These are phyloP conservation scores for Spisula subtruncata DNA, from an alignment of 2,888 invertebrate genomes.

Conservation along the genomic window DNA sequence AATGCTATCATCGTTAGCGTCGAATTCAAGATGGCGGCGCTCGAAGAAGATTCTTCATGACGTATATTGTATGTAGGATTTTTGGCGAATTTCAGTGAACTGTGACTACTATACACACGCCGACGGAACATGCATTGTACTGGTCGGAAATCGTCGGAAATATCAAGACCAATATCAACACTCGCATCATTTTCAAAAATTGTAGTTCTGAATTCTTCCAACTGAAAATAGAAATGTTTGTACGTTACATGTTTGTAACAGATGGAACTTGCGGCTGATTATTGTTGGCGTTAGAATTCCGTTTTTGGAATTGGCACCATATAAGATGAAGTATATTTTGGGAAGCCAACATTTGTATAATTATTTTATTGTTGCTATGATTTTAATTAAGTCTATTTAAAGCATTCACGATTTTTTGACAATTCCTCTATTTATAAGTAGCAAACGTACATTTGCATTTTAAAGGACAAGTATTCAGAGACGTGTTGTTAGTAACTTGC, in stretches of 20 bases:
- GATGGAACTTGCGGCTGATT: too few relatives aligned
- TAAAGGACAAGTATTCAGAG: too few relatives aligned
- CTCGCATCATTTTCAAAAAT: constrained; percentile 63
- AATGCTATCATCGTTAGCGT: neutral
- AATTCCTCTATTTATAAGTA: too few relatives aligned
- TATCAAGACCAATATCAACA: constrained; percentile 58
- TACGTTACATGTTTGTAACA: too few relatives aligned
- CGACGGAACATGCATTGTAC: constrained; percentile 73
- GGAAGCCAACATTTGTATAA: too few relatives aligned
- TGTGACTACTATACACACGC: constrained; percentile 74
- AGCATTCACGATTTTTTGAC: too few relatives aligned
- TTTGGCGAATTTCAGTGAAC: constrained; percentile 40
- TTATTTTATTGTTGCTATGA: neutral
- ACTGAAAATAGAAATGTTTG: constrained; percentile 42
- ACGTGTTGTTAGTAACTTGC: too few relatives aligned
- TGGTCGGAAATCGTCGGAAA: constrained; percentile 78
- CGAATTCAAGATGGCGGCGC: neutral
- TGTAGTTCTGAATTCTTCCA: constrained; percentile 61
- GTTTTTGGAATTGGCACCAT: too few relatives aligned
- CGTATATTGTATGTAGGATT: neutral
- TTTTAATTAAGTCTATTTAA: too few relatives aligned
- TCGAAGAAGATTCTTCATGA: neutral
- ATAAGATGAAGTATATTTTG: too few relatives aligned
- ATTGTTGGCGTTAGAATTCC: too few relatives aligned
- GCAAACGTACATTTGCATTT: too few relatives aligned